Base-by-base conservation (phyloP, 2,113 vertebrate species). In the Hylia prasina region DNA sequence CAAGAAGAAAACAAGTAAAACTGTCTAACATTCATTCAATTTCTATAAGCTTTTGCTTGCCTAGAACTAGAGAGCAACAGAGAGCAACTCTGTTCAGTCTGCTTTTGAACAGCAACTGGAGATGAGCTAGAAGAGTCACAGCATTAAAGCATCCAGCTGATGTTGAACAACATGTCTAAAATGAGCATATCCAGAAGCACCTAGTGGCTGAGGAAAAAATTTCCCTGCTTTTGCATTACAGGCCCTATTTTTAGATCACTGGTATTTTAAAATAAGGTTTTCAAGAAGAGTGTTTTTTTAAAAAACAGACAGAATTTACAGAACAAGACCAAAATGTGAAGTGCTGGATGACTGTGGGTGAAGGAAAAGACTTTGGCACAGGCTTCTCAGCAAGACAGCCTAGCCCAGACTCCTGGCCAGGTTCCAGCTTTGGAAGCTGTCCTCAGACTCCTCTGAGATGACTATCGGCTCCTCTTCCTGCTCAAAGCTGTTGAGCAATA, bases 401-500 rank as follows among this genome's bases (percentile, higher is more conserved):
- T 61, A 60, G 81, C 61, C 48, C 35, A 40, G 58, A 11, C 35
- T 82, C 33, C 86, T 95, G 95, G 93, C 68, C 54, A 51, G 90
- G 63, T 53, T 86, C 90, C 92, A 96, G 92, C 72, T 72, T 61
- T 90, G 90, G 90, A 94, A 92, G 89, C 72, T 70, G 57, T 54
- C 69, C 81, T 79, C 83, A 91, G 25, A 89, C 91, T 94, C 87
- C 77, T 89, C 81, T 0, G 7, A 92, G 94, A 56, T 70, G 78
- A 85, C 77, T 75, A 81, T 71, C 42, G 2, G 80, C 89, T 92
- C 77, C 53, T 78, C 77, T 95, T 94, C 91, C 87, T 79, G 83
- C 93, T 96, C 28, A 1, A 82, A 95, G 89, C 81, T 84, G 64
- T 95, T 93, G 94, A 91, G 91, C 87, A 96, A 94, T 81, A 94